These are phyloP conservation scores for Typhlichthys eigenmanni DNA, from an alignment of 2,797 vertebrate species.

Conservation along the genomic window DNA sequence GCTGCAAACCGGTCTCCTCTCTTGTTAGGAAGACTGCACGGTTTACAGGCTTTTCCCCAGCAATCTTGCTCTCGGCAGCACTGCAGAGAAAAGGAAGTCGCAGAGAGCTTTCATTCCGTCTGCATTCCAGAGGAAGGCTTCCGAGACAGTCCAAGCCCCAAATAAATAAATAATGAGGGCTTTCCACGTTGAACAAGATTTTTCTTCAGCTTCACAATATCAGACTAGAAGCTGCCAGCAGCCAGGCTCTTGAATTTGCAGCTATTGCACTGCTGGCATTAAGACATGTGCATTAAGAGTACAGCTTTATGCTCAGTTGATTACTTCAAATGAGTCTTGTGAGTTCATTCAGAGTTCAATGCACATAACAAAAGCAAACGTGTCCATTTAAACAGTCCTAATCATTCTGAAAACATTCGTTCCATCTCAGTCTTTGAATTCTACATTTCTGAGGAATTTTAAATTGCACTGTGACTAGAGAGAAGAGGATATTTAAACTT, in stretches of 20 bases:
- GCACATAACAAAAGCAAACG: too few relatives aligned
- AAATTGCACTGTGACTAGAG: background rate
- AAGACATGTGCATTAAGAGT: slow-evolving; percentile 13
- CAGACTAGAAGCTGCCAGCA: background rate
- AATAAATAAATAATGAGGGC: slow-evolving; percentile 24
- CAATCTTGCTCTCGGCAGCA: background rate
- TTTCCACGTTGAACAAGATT: slow-evolving; percentile 3
- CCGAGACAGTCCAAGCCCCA: background rate
- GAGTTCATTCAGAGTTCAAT: too few relatives aligned
- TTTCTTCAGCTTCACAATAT: slow-evolving; percentile 10
- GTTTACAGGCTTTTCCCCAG: background rate
- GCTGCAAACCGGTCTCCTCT: background rate
- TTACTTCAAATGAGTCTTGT: too few relatives aligned
- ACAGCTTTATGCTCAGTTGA: slow-evolving; percentile 1
- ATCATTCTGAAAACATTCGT: background rate
- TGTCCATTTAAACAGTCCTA: too few relatives aligned
- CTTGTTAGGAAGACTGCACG: slow-evolving; percentile 3
- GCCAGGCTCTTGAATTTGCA: slow-evolving; percentile 10
- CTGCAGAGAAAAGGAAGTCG: background rate
- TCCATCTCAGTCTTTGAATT: background rate
- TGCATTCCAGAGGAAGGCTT: slow-evolving; percentile 5
- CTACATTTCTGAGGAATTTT: background rate
- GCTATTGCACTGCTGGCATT: background rate
- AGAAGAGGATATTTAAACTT: background rate
- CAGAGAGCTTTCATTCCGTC: background rate